Evolutionary conservation across 2,888 invertebrate species (phyloP).

Genomic region (Glaucopsyche alexis): DNA sequence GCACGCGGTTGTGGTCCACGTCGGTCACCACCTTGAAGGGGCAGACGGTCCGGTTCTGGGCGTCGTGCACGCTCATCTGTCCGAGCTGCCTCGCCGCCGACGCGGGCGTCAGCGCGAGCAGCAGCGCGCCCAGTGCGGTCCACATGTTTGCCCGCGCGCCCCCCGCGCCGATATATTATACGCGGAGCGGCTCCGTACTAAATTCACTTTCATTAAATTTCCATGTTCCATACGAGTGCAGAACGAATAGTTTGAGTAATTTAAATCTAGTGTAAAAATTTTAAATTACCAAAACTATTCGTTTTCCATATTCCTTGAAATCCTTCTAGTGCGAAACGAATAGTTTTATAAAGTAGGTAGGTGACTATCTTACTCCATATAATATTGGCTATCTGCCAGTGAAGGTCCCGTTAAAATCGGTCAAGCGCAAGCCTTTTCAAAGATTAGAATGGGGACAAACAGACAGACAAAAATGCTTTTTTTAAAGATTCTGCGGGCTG

Average conservation of each 20-base stretch:
- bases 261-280: no score
- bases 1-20: slow-evolving; percentile 56
- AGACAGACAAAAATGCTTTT: no score
- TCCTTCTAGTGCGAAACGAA: background rate
- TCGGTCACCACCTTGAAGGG: slow-evolving; percentile 58
- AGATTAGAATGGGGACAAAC: no score
- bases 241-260: no score
- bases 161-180: background rate
- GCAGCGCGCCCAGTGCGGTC: background rate
- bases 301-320: no score
- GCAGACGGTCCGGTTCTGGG: slow-evolving; percentile 59
- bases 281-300: no score
- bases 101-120: background rate
- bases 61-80: background rate
- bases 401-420: no score
- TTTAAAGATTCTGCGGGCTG: no score
- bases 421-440: no score
- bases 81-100: background rate
- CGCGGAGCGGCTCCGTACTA: background rate
- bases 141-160: background rate
- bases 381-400: no score
- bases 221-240: background rate
- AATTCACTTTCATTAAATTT: background rate
- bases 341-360: background rate
- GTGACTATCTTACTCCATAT: no score